Percentiles rank a stretch among this genome's conserved stretches.
These are phyloP conservation scores for Mimachlamys varia DNA, from an alignment of 2,888 invertebrate genomes.

Conservation along the genomic window DNA sequence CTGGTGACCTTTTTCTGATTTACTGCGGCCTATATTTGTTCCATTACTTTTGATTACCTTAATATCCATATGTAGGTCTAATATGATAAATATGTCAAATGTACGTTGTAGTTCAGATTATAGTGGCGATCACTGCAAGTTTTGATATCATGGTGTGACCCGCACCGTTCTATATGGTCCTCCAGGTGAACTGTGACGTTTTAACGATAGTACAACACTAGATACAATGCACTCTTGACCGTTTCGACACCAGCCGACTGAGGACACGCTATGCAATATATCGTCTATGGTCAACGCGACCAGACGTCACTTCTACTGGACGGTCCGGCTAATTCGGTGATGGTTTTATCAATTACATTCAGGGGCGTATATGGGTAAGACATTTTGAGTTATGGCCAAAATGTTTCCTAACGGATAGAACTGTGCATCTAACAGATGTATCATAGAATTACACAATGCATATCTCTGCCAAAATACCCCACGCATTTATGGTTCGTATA, in stretches of 20 bases:
- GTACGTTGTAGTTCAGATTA: background rate
- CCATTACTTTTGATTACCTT: no score
- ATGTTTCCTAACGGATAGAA: background rate
- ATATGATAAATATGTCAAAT: background rate
- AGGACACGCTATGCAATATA: background rate
- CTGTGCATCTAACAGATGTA: background rate
- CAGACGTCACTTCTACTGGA: background rate
- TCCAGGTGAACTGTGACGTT: background rate
- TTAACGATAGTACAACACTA: background rate
- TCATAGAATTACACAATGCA: background rate
- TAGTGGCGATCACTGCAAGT: background rate
- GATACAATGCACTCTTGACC: background rate
- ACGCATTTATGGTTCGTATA: no score
- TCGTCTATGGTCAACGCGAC: background rate
- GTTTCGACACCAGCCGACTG: background rate
- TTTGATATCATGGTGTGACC: background rate
- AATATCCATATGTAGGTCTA: background rate
- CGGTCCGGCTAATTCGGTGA: background rate
- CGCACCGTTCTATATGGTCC: background rate
- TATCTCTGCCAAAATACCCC: no score
- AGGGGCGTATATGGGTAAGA: background rate
- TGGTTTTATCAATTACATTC: background rate
- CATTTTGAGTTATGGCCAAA: background rate
- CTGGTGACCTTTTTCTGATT: no score
- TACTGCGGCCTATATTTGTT: no score